Evolutionary conservation across 2,797 vertebrate species (phyloP), one percentile per base, ranked within the genome.

Genomic region (Sebastes taczanowskii): DNA sequence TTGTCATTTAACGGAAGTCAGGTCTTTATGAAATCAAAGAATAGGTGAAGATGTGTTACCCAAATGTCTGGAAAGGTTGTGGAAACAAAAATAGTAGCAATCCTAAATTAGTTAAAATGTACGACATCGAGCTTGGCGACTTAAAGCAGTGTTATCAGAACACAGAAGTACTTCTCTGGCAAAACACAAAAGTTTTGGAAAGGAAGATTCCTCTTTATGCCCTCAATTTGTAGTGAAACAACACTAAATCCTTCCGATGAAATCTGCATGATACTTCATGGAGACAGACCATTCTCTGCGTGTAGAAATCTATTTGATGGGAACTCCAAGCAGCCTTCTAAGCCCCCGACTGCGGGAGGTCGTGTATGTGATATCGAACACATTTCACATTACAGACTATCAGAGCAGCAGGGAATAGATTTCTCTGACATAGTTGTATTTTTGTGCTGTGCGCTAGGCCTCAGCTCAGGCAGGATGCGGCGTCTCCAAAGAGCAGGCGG

Each of bases 401-500:
- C 70, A 52, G 49, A 64, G 83, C 59, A 30, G 55, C 69, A 52
- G 63, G 71, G 78, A 88, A 88, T 83, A 69, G 83, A 88, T 92
- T 88, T 90, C 82, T 88, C 72, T 73, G 85, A 84, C 84, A 71
- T 35, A 62, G 83, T 85, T 89, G 89, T 91, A 70, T 90, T 86
- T 88, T 70, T 82, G 81, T 77, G 82, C 58, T 22, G 18, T 5
- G 72, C 38, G 11, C 78, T 35, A 5, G 80, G 78, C 80, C 83
- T 77, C 9, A 7, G 85, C 83, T 79, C 81, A 71, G 75, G 80
- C 83, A 38, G 83, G 81, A 91, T 86, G 86, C 83, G 73, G 85
- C 78, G 89, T 88, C 90, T 91, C 94, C 89, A 86, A 91, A 91
- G 91, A 89, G 61, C 88, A 74, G 72, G 67, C 34, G 74, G 84